These are phyloP conservation scores for Atractosteus spatula DNA, from an alignment of 2,113 vertebrate genomes.

Conservation along the genomic window DNA sequence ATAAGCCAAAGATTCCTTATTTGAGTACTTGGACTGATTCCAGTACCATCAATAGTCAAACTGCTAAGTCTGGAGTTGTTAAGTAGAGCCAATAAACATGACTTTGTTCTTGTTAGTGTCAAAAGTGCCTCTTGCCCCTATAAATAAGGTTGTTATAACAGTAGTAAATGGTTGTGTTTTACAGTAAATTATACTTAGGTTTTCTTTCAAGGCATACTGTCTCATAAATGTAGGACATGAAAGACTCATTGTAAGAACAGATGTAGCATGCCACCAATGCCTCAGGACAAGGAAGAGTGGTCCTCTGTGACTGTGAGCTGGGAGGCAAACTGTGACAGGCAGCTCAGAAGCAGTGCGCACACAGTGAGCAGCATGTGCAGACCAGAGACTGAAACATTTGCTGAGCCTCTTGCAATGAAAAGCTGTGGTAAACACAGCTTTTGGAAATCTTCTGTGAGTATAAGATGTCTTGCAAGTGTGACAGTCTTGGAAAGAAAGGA, in stretches of 20 bases:
- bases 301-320: not conserved
- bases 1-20: no score
- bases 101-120: no score
- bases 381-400: not conserved
- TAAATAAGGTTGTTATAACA: no score
- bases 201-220: not conserved
- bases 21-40: no score
- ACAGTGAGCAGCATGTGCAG: not conserved
- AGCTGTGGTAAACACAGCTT: not conserved
- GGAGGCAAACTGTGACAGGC: not conserved
- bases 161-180: no score
- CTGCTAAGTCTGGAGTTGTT: no score
- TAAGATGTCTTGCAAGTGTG: not conserved
- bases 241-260: not conserved
- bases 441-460: not conserved
- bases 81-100: no score
- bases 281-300: not conserved
- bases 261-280: not conserved
- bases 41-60: no score
- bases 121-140: no score
- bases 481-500: no score
- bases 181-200: not conserved
- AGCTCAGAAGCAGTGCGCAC: not conserved
- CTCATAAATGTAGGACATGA: not conserved
- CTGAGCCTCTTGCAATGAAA: no score